Conservation (phyloP, 2,113 vertebrate species). For the Lampris megalopsis region DNA sequence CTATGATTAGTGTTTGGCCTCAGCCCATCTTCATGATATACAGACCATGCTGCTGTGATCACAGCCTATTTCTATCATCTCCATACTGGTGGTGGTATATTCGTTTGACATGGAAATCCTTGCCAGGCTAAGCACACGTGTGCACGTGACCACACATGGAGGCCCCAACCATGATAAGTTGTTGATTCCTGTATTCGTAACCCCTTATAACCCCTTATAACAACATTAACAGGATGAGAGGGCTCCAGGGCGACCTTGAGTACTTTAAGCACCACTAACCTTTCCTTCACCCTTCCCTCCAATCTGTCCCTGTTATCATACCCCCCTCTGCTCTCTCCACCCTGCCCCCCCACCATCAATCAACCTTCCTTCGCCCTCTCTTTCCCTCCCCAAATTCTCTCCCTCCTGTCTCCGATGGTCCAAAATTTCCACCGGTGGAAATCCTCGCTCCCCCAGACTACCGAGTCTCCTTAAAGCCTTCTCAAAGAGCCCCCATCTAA, state of each 20-base stretch:
- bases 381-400: constrained; percentile 9
- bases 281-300: constrained; percentile 45
- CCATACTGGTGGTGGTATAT: not conserved
- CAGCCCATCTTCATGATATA: constrained; percentile 15
- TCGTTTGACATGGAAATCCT: constrained; percentile 7
- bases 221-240: constrained; percentile 25
- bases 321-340: constrained; percentile 7
- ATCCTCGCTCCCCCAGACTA: constrained; percentile 2
- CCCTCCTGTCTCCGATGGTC: not conserved
- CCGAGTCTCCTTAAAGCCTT: not conserved
- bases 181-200: constrained; percentile 29
- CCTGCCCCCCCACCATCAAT: not conserved
- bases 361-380: not conserved
- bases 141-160: constrained; percentile 7
- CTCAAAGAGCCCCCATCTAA: constrained; percentile 41
- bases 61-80: not conserved
- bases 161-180: not conserved
- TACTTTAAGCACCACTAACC: constrained; percentile 47
- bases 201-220: constrained; percentile 15
- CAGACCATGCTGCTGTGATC: not conserved
- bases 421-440: constrained; percentile 22
- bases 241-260: constrained; percentile 43
- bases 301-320: constrained; percentile 3
- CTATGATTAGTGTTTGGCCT: not conserved
- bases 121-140: constrained; percentile 26